Base-by-base conservation (phyloP, 2,797 vertebrate genomes). In the Chlorospingus flavigularis region DNA sequence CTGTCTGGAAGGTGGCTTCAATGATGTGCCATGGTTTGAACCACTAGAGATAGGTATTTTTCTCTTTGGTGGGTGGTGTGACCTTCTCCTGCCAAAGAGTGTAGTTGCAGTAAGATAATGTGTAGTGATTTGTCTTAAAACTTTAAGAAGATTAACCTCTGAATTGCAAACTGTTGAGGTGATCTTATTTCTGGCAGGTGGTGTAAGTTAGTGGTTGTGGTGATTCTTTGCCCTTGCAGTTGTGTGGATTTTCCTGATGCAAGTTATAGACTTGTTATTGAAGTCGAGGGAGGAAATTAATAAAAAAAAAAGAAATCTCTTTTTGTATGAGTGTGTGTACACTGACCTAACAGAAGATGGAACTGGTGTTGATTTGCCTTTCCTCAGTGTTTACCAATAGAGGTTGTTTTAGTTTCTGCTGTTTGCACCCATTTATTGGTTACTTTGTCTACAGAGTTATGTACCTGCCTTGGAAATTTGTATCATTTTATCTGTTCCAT, bases 111-210 rank as follows among this genome's bases (percentile, higher is more conserved):
- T 55, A 43, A 79, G 63, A 37, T 63, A 86, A 80, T 43, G 43
- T 68, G 45, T 10, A n/a, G 67, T 39, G 70, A 50, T 90, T 81
- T 94, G 63, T 85, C 63, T 70, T 90, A 84, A 90, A 76, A 54
- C 70, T 92, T 80, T 47, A 86, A 75, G 85, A 33, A 91, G 62
- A 73, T 94, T 88, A 81, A 88, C 48, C 74, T 86, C 39, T 81
- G 54, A 78, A 62, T 73, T 90, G 57, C 53, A 67, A 6, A 81
- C 73, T 78, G 25, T 68, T 92, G 73, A 86, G 63, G 63, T 92
- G 95, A 78, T 91, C 50, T 78, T 82, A 39, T 71, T 96, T 86
- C 88, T 88, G 74, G 30, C 48, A 87, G 58, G 57, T 90, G 55
- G 47, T 86, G 8, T 19, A 61, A 79, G 33, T 63, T 77, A 67